These are phyloP conservation scores for Pygocentrus nattereri DNA, from an alignment of 2,797 vertebrate species.

Conservation along the genomic window DNA sequence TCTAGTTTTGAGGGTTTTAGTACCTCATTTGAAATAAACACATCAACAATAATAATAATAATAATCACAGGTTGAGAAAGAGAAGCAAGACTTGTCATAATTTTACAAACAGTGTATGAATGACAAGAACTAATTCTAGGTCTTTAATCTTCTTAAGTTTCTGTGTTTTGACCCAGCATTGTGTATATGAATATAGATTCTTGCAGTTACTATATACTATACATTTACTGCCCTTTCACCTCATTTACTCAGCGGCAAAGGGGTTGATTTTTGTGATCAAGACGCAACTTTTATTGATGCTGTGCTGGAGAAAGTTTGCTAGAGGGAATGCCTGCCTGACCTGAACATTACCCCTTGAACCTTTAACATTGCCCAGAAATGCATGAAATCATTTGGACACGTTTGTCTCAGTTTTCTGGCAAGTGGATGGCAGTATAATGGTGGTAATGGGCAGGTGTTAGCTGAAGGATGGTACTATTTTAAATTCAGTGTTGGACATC, in stretches of 20 bases:
- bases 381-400: slow-evolving; percentile 21
- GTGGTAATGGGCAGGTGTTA: slow-evolving; percentile 29
- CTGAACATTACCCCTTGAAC: slow-evolving; percentile 22
- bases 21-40: too few relatives aligned
- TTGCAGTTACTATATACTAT: neutral
- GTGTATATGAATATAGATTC: too few relatives aligned
- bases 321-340: slow-evolving; percentile 12
- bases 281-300: slow-evolving; percentile 9
- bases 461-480: slow-evolving; percentile 28
- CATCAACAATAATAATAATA: too few relatives aligned
- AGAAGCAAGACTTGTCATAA: too few relatives aligned
- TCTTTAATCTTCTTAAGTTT: too few relatives aligned
- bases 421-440: slow-evolving; percentile 17
- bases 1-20: too few relatives aligned
- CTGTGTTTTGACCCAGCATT: too few relatives aligned
- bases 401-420: slow-evolving; percentile 12
- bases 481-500: slow-evolving; percentile 30
- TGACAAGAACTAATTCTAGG: too few relatives aligned
- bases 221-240: neutral
- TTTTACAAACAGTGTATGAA: too few relatives aligned
- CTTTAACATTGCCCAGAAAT: slow-evolving; percentile 19
- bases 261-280: slow-evolving; percentile 14
- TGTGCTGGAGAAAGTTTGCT: slow-evolving; percentile 10
- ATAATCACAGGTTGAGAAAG: too few relatives aligned
- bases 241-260: neutral